Percentiles rank a stretch among this genome's conserved stretches.
These are phyloP conservation scores for Acanthochromis polyacanthus DNA, from an alignment of 2,113 vertebrate species.

Conservation along the genomic window DNA sequence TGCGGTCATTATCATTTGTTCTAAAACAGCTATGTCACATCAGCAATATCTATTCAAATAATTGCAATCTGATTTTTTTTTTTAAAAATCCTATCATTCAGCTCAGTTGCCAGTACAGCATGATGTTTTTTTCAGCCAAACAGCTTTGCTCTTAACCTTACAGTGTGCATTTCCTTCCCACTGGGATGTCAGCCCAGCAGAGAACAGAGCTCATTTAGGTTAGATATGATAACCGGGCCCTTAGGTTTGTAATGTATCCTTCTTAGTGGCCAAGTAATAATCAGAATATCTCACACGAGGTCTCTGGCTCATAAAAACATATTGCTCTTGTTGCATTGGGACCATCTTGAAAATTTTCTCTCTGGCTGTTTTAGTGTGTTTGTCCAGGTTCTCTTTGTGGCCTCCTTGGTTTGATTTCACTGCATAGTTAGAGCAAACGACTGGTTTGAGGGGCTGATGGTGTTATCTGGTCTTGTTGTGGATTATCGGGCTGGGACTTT, in stretches of 20 bases:
- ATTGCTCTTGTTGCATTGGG: conserved; percentile 44
- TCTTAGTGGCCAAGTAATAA: conserved; percentile 27
- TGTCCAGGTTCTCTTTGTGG: conserved; percentile 31
- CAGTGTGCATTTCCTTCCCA: neutral
- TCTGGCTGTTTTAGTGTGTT: neutral
- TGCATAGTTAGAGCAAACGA: neutral
- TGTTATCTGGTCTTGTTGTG: neutral
- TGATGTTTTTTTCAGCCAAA: neutral
- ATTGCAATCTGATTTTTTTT: too few species aligned
- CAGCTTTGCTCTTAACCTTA: neutral
- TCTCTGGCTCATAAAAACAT: conserved; percentile 41
- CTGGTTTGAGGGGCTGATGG: conserved; percentile 5
- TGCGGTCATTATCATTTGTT: too few species aligned
- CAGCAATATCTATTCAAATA: too few species aligned
- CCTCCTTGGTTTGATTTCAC: conserved; percentile 18
- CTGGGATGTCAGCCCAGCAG: conserved; percentile 10
- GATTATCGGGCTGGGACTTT: neutral
- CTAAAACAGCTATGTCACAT: too few species aligned
- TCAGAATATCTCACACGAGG: conserved; percentile 17
- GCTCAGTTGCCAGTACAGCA: neutral
- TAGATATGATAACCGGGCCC: conserved; percentile 9
- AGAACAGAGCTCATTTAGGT: conserved; percentile 13
- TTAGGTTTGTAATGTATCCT: conserved; percentile 5
- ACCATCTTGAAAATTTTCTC: conserved; percentile 37
- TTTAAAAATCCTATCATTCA: too few species aligned